These are phyloP conservation scores for Oxyteleia sp. DNA, from an alignment of 2,888 invertebrate genomes.

Conservation along the genomic window DNA sequence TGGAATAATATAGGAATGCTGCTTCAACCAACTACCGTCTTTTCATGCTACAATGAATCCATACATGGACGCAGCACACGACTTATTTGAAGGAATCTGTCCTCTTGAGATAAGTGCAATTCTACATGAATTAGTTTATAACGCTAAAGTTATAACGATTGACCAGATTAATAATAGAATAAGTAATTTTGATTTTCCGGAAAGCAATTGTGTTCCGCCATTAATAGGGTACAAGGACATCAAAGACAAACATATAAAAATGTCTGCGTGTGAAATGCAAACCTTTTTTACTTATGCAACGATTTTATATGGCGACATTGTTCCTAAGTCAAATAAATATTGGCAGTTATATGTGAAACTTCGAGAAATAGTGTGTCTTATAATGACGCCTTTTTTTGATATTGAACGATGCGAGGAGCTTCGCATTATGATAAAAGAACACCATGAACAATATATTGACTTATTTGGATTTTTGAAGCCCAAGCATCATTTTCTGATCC, in stretches of 20 bases:
- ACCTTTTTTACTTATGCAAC: slow-evolving; percentile 44
- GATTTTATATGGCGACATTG: slow-evolving; percentile 49
- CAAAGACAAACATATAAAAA: slow-evolving; percentile 53
- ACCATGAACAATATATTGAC: slow-evolving; percentile 32
- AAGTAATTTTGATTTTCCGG: slow-evolving; percentile 42
- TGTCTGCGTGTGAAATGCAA: slow-evolving; percentile 68
- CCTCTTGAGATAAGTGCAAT: slow-evolving; percentile 46
- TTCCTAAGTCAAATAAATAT: slow-evolving; percentile 41
- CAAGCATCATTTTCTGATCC: slow-evolving; percentile 44
- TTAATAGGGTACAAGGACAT: slow-evolving; percentile 46
- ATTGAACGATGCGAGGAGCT: slow-evolving; percentile 21
- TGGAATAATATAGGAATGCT: too few relatives aligned
- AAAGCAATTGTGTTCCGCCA: slow-evolving; percentile 31
- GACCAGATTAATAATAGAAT: slow-evolving; percentile 39
- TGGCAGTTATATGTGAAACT: slow-evolving; percentile 45
- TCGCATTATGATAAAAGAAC: slow-evolving; percentile 24
- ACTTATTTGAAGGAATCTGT: slow-evolving; percentile 69
- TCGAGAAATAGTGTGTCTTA: slow-evolving; percentile 19
- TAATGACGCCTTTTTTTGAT: slow-evolving; percentile 16
- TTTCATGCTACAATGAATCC: slow-evolving; percentile 43
- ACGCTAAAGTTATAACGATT: slow-evolving; percentile 21
- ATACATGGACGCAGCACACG: slow-evolving; percentile 62
- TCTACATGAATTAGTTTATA: slow-evolving; percentile 41
- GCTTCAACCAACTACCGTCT: slow-evolving; percentile 27
- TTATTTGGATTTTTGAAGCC: slow-evolving; percentile 35